These are phyloP conservation scores for Nysson spinosus DNA, from an alignment of 2,888 invertebrate genomes.

Conservation along the genomic window DNA sequence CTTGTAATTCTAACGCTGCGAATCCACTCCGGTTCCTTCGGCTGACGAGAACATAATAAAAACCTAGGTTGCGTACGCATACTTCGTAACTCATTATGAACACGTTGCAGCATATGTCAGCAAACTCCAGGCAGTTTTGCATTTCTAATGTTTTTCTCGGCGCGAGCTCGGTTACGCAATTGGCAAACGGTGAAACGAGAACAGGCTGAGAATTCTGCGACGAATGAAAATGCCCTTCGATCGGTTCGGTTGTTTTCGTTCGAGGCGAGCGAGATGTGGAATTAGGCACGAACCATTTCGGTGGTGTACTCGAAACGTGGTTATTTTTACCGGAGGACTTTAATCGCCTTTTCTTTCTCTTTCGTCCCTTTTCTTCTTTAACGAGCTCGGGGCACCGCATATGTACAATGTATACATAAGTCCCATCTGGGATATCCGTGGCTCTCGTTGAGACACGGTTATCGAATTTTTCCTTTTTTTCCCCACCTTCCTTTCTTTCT, in stretches of 20 bases:
- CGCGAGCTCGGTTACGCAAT: conserved; percentile 30
- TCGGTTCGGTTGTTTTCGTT: background rate
- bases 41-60: background rate
- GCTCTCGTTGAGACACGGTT: conserved; percentile 25
- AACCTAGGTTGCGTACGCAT: too few species aligned
- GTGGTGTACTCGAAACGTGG: conserved; percentile 1
- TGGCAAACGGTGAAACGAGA: background rate
- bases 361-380: background rate
- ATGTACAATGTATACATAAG: conserved; percentile 2
- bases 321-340: conserved; percentile 24
- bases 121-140: conserved; percentile 19
- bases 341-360: background rate
- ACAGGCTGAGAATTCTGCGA: conserved; percentile 14
- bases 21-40: too few species aligned
- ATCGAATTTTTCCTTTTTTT: conserved; percentile 34
- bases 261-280: conserved; percentile 1
- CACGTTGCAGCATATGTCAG: conserved; percentile 20
- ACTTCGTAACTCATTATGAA: conserved; percentile 4
- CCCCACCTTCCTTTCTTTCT: conserved; percentile 5
- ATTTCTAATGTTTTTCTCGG: conserved; percentile 34
- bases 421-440: conserved; percentile 26
- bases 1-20: too few species aligned
- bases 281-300: conserved; percentile 11
- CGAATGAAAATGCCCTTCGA: conserved; percentile 9
- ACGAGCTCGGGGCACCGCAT: background rate